phyloP scores from a whole-genome alignment of 2,888 invertebrate species.

The Teleiodes luculella region DNA sequence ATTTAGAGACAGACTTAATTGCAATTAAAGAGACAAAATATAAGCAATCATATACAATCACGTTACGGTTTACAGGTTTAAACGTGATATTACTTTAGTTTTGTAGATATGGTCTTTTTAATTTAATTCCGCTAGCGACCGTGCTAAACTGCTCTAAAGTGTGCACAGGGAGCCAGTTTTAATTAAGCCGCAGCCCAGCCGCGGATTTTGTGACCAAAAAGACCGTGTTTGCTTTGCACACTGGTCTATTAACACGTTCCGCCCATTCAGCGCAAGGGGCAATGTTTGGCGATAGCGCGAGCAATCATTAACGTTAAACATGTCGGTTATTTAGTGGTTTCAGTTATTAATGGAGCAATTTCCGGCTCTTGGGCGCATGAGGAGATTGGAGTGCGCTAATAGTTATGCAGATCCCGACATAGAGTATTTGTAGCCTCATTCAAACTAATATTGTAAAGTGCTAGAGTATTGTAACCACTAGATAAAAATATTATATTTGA shows the following conservation, averaged over 20 bases:
- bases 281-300: not conserved
- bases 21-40: too few relatives aligned
- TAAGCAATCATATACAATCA: too few relatives aligned
- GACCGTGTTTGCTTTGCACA: conserved; percentile 26
- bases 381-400: too few relatives aligned
- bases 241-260: conserved; percentile 21
- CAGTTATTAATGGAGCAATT: too few relatives aligned
- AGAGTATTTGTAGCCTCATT: too few relatives aligned
- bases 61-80: not conserved
- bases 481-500: too few relatives aligned
- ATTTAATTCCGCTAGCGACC: not conserved
- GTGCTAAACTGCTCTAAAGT: conserved; percentile 7
- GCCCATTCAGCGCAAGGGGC: not conserved
- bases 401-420: too few relatives aligned
- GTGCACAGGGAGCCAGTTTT: conserved; percentile 31
- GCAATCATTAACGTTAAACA: not conserved
- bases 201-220: conserved; percentile 52
- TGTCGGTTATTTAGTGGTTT: not conserved
- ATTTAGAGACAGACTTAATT: too few relatives aligned
- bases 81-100: not conserved
- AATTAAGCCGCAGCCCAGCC: conserved; percentile 49
- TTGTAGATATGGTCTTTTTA: not conserved
- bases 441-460: too few relatives aligned
- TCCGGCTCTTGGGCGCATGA: too few relatives aligned
- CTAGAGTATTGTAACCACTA: too few relatives aligned